These are phyloP conservation scores for Listronotus bonariensis DNA, from an alignment of 1,140 invertebrate species.

Conservation along the genomic window DNA sequence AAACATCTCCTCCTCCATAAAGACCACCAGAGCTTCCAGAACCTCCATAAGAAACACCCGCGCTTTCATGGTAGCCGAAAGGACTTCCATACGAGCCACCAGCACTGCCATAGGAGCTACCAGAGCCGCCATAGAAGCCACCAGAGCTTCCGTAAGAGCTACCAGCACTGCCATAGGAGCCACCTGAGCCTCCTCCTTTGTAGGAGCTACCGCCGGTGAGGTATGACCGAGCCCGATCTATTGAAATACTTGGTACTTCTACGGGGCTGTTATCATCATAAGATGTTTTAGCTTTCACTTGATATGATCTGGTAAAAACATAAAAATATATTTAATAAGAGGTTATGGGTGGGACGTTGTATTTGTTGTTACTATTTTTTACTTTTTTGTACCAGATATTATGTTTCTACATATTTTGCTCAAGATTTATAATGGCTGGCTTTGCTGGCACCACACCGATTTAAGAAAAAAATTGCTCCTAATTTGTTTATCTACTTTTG, in stretches of 20 bases:
- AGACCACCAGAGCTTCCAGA: too few relatives aligned
- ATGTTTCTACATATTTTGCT: too few relatives aligned
- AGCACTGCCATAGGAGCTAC: background rate
- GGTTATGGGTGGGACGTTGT: background rate
- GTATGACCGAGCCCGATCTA: background rate
- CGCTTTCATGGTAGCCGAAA: too few relatives aligned
- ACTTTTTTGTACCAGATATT: too few relatives aligned
- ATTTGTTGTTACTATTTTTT: too few relatives aligned
- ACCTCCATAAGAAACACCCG: too few relatives aligned
- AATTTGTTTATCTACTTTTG: too few relatives aligned
- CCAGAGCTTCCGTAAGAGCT: background rate
- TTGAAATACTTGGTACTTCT: background rate
- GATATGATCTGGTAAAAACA: background rate
- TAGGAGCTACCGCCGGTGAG: background rate
- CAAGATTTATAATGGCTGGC: too few relatives aligned
- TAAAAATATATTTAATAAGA: background rate
- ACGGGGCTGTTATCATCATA: background rate
- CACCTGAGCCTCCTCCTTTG: background rate
- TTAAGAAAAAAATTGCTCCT: too few relatives aligned
- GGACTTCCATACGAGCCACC: background rate
- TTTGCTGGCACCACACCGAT: too few relatives aligned
- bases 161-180: too few relatives aligned
- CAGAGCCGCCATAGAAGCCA: background rate
- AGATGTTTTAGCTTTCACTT: background rate
- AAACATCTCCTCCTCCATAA: too few relatives aligned